Evolutionary conservation across 2,888 invertebrate genomes (phyloP).

Genomic region (Nudaria mundana): DNA sequence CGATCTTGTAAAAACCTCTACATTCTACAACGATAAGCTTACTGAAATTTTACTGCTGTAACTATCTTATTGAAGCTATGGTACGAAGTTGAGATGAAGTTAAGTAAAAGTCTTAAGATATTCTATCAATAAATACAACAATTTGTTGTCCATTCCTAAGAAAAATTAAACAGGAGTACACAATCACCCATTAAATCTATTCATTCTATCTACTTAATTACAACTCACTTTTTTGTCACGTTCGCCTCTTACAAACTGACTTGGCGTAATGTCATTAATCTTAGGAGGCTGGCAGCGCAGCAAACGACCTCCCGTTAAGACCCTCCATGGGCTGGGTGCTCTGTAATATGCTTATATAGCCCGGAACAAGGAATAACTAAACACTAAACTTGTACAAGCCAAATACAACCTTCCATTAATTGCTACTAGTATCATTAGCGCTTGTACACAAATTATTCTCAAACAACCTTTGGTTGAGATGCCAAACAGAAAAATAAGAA

Average conservation of each 20-base stretch:
- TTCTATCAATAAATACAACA: neutral
- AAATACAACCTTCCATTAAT: conserved; percentile 71
- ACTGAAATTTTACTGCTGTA: conserved; percentile 24
- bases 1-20: conserved; percentile 24
- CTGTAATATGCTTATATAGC: conserved; percentile 68
- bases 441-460: conserved; percentile 39
- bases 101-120: neutral
- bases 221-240: conserved; percentile 65
- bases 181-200: conserved; percentile 30
- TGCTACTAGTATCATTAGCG: conserved; percentile 70
- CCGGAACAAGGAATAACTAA: conserved; percentile 61
- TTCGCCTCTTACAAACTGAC: conserved; percentile 71
- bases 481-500: conserved; percentile 61
- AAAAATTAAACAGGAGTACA: conserved; percentile 2
- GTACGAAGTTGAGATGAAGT: too few relatives aligned
- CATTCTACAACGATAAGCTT: conserved; percentile 17
- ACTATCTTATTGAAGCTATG: conserved; percentile 22
- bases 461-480: conserved; percentile 53
- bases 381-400: conserved; percentile 56
- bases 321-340: conserved; percentile 70
- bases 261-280: conserved; percentile 76
- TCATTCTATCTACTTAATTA: conserved; percentile 59
- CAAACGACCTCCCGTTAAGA: conserved; percentile 78
- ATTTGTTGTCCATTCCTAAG: neutral
- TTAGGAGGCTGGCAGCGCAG: conserved; percentile 74